Base-by-base conservation (phyloP, 2,888 invertebrate species). In the Hirtodrosophila histrioides region DNA sequence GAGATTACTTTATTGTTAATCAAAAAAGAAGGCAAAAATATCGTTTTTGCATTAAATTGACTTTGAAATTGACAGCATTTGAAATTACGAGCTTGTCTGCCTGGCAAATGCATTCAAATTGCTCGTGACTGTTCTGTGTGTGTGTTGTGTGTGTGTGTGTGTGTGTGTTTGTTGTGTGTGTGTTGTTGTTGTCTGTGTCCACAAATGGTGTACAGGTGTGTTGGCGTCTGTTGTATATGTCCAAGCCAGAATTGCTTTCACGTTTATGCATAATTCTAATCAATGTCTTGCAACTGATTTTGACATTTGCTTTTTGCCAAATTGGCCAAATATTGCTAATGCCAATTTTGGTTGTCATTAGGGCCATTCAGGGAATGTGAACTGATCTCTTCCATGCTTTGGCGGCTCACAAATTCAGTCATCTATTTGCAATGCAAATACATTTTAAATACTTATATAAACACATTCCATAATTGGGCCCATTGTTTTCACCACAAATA, bases 1-100 rank as follows among this genome's bases (percentile, higher is more conserved):
- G 69, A 77, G 81, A 85, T 83, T 83, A 76, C 78, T 85, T 83
- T 88, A 88, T 89, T 85, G 89, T 85, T 88, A 89, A 89, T 89
- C 88, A 89, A 81, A 77, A 84, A 68, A 54, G 70, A 66, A 46
- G 85, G 66, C 54, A 63, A 58, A 78, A 78, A 75, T 83, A 79
- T 65, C 43, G 71, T 12, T 72, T 82, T 86, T 72, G 84, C 84
- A 86, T 88, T 83, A 79, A 84, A 84, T 84, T 84, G 84, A 86
- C 80, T 86, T 80, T 43, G 74, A 61, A 84, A 84, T 72, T 86
- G 83, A 83, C 83, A 86, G 80, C 64, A 31, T 58, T 65, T 53
- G 66, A 70, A 70, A 83, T 67, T 63, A 53, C 71, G 57, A 72
- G 69, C 43, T 58, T 65, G 43, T 61, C 48, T 41, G 33, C 12